Percentiles rank a stretch among this genome's conserved stretches.
Conservation (phyloP, 2,888 invertebrate genomes). For the Drosophila suboccidentalis region DNA sequence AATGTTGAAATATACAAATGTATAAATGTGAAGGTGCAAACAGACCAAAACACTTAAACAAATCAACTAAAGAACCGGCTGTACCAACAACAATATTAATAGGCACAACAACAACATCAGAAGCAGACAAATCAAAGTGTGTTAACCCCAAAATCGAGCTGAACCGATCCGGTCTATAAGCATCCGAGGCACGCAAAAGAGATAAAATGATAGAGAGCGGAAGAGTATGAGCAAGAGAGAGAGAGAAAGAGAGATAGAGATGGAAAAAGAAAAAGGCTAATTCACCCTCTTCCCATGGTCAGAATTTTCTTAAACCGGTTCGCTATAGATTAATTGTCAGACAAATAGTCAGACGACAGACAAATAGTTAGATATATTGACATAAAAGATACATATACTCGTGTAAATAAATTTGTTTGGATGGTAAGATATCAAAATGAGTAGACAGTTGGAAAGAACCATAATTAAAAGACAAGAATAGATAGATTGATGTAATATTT, state of each 20-base stretch:
- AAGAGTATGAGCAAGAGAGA: background rate
- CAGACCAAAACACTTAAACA: conserved; percentile 48
- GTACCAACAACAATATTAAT: conserved; percentile 38
- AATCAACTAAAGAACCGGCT: conserved; percentile 62
- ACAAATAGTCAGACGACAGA: conserved; percentile 22
- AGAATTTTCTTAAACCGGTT: conserved; percentile 53
- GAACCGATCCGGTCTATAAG: conserved; percentile 51
- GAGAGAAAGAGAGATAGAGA: conserved; percentile 1
- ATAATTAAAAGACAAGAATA: background rate
- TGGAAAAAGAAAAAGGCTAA: conserved; percentile 1
- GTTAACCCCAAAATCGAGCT: conserved; percentile 62
- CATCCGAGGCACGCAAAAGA: conserved; percentile 2
- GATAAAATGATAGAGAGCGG: background rate
- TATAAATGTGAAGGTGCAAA: conserved; percentile 47
- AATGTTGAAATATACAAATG: conserved; percentile 44
- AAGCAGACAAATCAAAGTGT: conserved; percentile 66
- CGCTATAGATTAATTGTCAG: conserved; percentile 25
- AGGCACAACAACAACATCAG: conserved; percentile 13
- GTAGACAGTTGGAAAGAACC: background rate
- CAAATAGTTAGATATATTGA: conserved; percentile 8
- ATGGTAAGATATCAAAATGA: background rate
- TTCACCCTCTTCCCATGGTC: conserved; percentile 35
- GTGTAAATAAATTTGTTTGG: background rate
- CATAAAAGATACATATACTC: background rate
- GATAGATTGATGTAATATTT: background rate